A percentile compares a stretch with the other conserved stretches of the same genome.
Evolutionary conservation across 2,113 vertebrate species (phyloP).

Genomic region (Amphiprion percula): DNA sequence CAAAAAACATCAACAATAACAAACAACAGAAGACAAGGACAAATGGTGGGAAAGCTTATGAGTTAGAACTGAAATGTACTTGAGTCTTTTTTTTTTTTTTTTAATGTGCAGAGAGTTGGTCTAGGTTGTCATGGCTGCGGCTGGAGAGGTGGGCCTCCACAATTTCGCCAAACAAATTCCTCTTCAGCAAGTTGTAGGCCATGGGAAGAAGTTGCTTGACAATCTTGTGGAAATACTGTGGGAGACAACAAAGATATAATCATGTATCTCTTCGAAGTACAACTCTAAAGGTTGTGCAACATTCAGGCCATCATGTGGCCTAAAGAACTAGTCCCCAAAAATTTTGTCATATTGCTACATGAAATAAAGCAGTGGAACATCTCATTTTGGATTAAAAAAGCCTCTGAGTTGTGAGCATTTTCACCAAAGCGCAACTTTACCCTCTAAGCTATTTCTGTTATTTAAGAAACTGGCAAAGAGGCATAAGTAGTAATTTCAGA

Average conservation of each 20-base stretch:
- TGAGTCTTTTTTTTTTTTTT: constrained; percentile 66
- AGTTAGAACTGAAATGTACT: constrained; percentile 31
- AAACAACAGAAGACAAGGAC: constrained; percentile 47
- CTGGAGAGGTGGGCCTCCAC: constrained; percentile 89
- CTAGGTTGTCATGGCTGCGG: constrained; percentile 86
- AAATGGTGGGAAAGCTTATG: constrained; percentile 57
- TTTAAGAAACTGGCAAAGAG: too few species aligned
- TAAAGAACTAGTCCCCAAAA: neutral
- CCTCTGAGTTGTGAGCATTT: neutral
- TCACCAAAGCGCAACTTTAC: neutral
- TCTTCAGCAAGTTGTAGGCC: constrained; percentile 93
- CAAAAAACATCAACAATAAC: constrained; percentile 53
- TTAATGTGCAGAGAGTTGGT: constrained; percentile 85
- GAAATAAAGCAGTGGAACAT: neutral
- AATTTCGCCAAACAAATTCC: constrained; percentile 92
- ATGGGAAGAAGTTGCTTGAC: constrained; percentile 93
- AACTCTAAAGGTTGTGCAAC: neutral
- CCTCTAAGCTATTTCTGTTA: too few species aligned
- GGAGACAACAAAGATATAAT: constrained; percentile 11
- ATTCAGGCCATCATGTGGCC: neutral
- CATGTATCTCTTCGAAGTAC: neutral
- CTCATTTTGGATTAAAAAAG: neutral
- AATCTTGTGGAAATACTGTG: constrained; percentile 96
- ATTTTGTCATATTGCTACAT: too few species aligned
- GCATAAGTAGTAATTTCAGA: neutral